Conservation (phyloP, 2,113 vertebrate species). For the Notarius quadriscutis region DNA sequence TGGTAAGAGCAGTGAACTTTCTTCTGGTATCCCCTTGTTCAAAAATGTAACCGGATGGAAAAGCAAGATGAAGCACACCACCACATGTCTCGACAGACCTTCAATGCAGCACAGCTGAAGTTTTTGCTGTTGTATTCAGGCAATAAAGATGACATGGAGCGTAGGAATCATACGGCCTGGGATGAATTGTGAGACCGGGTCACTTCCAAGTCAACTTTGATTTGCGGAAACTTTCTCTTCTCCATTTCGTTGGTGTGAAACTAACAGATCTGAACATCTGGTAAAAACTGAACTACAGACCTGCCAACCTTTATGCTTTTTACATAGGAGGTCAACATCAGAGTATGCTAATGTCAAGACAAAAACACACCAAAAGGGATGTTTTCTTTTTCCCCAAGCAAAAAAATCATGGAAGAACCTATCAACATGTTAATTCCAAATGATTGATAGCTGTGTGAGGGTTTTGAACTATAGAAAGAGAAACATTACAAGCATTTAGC, state of each 20-base stretch:
- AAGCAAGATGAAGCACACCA: neutral
- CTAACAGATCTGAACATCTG: slow-evolving; percentile 20
- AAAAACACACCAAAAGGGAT: neutral
- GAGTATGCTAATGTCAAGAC: neutral
- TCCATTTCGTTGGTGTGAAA: neutral
- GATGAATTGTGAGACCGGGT: neutral
- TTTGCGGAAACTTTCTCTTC: slow-evolving; percentile 13
- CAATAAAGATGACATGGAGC: slow-evolving; percentile 30
- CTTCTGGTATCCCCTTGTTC: slow-evolving; percentile 20
- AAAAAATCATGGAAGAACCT: neutral
- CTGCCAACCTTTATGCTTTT: neutral
- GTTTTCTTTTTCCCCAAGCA: neutral
- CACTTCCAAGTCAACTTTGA: slow-evolving; percentile 17
- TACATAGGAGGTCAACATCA: neutral
- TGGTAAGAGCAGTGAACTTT: slow-evolving; percentile 36
- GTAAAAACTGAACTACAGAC: neutral
- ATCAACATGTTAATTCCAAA: neutral
- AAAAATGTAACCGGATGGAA: slow-evolving; percentile 8
- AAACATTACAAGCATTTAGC: neutral
- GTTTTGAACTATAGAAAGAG: neutral
- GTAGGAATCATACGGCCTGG: slow-evolving; percentile 2
- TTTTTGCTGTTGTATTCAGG: slow-evolving; percentile 18
- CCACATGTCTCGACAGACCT: neutral
- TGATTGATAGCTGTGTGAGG: neutral
- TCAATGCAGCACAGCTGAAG: neutral